Evolutionary conservation across 1,140 invertebrate genomes (phyloP), one percentile per base, ranked within the genome.

Genomic region (Euglossa dilemma): DNA sequence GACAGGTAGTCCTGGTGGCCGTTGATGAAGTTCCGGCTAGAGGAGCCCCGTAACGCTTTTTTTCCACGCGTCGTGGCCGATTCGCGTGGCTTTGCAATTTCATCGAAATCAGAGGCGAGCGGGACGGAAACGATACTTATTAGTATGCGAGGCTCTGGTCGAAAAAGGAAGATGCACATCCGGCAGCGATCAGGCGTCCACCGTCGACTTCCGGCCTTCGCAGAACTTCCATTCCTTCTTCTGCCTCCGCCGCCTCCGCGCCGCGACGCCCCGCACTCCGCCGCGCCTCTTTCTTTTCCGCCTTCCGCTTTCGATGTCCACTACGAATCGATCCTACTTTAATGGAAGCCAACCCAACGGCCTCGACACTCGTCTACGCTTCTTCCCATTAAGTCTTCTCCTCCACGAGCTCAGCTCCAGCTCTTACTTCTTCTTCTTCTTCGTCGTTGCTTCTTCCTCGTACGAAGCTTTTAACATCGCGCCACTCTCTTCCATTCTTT

Each of bases 141-240:
- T 88, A 90, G 85, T 88, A 90, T 90, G 85, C 89, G 74, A 88
- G 83, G 72, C 78, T 82, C 78, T 47, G 52, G 77, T 80, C 77
- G 77, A 80, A 78, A 76, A 80, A 84, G 84, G 85, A 90, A 90
- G 84, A 88, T 89, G 84, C 84, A 89, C 89, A 87, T 90, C 89
- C 89, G 89, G 84, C 73, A 85, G 80, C 89, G 85, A 90, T 87
- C 89, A 77, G 78, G 71, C 85, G 88, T 87, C 88, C 82, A 84
- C 87, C 84, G 47, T 78, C 88, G 85, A 82, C 88, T 89, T 89
- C 88, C 89, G 86, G 79, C 87, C 83, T 90, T 90, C 88, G 88
- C 72, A 85, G 88, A 90, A 90, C 83, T 75, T 85, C 85, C 70
- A 63, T 85, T 80, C 73, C 80, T 85, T 80, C 86, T 83, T 66